Percentiles rank a stretch among this genome's conserved stretches.
Evolutionary conservation across 1,140 invertebrate species (phyloP).

Genomic region (Trichonephila clavipes): DNA sequence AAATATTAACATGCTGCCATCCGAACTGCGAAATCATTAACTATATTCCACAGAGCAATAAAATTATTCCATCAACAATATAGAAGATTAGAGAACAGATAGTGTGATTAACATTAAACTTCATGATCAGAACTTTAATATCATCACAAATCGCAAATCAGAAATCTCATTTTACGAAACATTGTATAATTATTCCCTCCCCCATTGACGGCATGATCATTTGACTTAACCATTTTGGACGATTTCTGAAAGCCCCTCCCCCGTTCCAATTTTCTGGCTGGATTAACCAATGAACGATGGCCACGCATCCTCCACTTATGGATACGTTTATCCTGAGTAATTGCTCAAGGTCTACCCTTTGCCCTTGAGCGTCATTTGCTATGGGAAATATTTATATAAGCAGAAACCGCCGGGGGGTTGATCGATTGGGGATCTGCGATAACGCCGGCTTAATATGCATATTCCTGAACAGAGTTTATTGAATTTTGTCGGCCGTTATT

Average conservation of each 20-base stretch:
- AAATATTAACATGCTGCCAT: too few relatives aligned
- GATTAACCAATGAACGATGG: conserved; percentile 67
- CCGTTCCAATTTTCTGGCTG: conserved; percentile 58
- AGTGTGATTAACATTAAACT: background rate
- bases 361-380: conserved; percentile 45
- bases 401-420: background rate
- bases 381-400: conserved; percentile 62
- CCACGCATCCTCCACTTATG: conserved; percentile 37
- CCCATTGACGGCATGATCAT: conserved; percentile 9
- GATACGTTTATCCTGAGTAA: conserved; percentile 65
- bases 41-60: background rate
- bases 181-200: background rate
- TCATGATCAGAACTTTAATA: background rate
- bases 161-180: background rate
- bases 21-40: too few relatives aligned
- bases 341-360: conserved; percentile 45
- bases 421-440: conserved; percentile 24
- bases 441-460: conserved; percentile 57
- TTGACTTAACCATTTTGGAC: conserved; percentile 2
- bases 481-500: conserved; percentile 55
- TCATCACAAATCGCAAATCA: background rate
- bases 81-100: background rate
- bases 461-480: conserved; percentile 47
- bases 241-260: background rate
- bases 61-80: background rate